These are phyloP conservation scores for Potamilus streckersoni DNA, from an alignment of 1,140 invertebrate genomes.

Conservation along the genomic window DNA sequence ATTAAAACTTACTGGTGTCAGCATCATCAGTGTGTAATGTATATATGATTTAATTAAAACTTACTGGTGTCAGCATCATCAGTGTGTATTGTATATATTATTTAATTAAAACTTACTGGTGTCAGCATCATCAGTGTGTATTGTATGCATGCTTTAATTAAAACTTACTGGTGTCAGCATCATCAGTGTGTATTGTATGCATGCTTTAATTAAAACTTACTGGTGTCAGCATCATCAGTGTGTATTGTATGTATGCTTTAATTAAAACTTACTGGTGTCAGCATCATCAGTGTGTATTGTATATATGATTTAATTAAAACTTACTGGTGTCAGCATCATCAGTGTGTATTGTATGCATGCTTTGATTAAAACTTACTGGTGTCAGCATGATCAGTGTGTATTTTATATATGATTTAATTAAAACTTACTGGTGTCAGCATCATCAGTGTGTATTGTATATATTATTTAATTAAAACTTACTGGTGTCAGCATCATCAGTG, in stretches of 20 bases:
- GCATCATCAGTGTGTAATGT: too few species aligned
- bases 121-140: too few species aligned
- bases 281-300: constrained; percentile 76
- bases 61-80: constrained; percentile 74
- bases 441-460: too few species aligned
- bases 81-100: constrained; percentile 69
- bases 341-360: too few species aligned
- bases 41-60: too few species aligned
- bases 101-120: not conserved
- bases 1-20: not conserved
- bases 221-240: too few species aligned
- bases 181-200: constrained; percentile 73
- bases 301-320: not conserved
- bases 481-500: constrained; percentile 78
- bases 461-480: constrained; percentile 31
- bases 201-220: not conserved
- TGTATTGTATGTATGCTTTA: too few species aligned
- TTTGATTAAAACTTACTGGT: constrained; percentile 38
- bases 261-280: constrained; percentile 68
- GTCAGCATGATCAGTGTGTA: constrained; percentile 82
- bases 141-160: too few species aligned
- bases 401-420: too few species aligned
- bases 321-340: not conserved
- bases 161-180: constrained; percentile 72
- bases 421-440: not conserved